phyloP scores from a whole-genome alignment of 1,140 invertebrate genomes.

The Trachymyrmex septentrionalis region DNA sequence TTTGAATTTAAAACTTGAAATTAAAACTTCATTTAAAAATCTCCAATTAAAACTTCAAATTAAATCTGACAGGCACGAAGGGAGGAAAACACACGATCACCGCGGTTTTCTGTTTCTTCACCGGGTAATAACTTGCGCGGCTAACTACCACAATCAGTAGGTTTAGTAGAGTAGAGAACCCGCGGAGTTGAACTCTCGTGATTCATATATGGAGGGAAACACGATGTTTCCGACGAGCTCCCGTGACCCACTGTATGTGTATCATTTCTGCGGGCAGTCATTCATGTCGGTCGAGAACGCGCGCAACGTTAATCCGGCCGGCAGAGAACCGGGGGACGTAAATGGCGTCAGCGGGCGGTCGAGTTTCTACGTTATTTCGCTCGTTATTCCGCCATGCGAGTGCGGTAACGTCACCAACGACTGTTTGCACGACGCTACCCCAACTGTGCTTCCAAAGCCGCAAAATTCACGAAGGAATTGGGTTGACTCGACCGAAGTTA shows the following conservation, averaged over 20 bases:
- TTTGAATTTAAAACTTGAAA: constrained; percentile 40
- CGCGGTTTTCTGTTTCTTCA: constrained; percentile 16
- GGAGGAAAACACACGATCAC: background rate
- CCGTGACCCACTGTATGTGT: constrained; percentile 36
- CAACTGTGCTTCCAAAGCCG: constrained; percentile 1
- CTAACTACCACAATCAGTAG: constrained; percentile 14
- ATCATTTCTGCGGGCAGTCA: constrained; percentile 70
- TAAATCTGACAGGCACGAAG: constrained; percentile 16
- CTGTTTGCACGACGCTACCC: constrained; percentile 34
- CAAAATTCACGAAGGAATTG: constrained; percentile 62
- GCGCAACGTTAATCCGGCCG: constrained; percentile 65
- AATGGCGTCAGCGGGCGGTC: constrained; percentile 51
- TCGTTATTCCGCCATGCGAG: constrained; percentile 67
- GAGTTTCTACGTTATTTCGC: constrained; percentile 74
- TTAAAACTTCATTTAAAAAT: constrained; percentile 34
- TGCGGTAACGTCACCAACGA: constrained; percentile 52
- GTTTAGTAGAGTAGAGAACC: background rate
- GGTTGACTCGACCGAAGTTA: constrained; percentile 41
- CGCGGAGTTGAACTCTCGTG: constrained; percentile 42
- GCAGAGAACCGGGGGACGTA: constrained; percentile 43
- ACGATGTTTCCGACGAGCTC: constrained; percentile 29
- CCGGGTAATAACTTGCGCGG: constrained; percentile 22
- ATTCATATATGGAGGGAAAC: constrained; percentile 15
- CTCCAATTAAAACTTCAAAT: constrained; percentile 58
- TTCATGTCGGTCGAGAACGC: constrained; percentile 66